Base-by-base conservation (phyloP, 1,140 invertebrate species). In the Drosophila ironensis region DNA sequence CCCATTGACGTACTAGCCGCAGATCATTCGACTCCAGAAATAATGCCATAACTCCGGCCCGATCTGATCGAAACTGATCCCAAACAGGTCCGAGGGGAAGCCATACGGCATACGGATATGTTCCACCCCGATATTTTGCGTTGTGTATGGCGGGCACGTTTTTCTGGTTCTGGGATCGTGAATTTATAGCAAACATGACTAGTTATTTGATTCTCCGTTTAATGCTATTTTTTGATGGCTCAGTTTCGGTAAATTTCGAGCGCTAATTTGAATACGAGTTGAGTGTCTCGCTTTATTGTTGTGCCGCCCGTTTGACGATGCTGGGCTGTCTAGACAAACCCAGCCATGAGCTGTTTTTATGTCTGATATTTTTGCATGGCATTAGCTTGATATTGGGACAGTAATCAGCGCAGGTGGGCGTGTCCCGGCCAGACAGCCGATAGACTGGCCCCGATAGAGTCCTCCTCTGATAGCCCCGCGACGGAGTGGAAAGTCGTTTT, bases 201-300 rank as follows among this genome's bases (percentile, higher is more conserved):
- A 71, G 46, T 33, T 72, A 47, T 53, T 69, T 47, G 19, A 11
- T 22, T 38, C 27, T 12, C 14, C 33, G 33, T 48, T 45, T 41
- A 30, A 30, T 8, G 6, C 24, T 50, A 7, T 16, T 27, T 50
- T 56, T 24, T 48, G 14, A 70, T 51, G 35, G 16, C 28, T 67
- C 72, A 46, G 22, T 38, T 69, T 72, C 51, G 44, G 42, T 51
- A 56, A 47, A 54, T 52, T 70, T 59, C 22, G 27, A 48, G 42
- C 57, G 41, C 59, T 69, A 47, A 63, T 73, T 78, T 78, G 63
- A 63, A 78, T 78, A 50, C 40, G 51, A 59, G 59, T 63, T 47
- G 33, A 73, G 42, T 61, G 69, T 50, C 27, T 57, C 11, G 52
- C 38, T 59, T 73, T 59, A 48, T 48, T 72, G 48, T 40, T 71